These are phyloP conservation scores for Drosophila hamatofila DNA, from an alignment of 2,888 invertebrate genomes.

Conservation along the genomic window DNA sequence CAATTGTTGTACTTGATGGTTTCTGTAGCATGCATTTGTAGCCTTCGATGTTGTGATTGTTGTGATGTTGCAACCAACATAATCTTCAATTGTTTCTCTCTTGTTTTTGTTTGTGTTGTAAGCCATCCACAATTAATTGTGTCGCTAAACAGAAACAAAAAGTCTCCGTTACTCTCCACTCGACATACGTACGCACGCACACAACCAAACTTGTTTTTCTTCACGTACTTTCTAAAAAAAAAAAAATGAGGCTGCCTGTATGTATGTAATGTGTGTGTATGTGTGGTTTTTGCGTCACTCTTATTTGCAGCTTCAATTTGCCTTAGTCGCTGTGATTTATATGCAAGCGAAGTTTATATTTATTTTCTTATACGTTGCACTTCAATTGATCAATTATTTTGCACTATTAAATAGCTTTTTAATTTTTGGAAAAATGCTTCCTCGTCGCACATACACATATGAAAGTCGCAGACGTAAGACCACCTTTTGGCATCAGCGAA, in stretches of 20 bases:
- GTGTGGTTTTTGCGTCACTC: constrained; percentile 59
- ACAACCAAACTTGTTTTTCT: constrained; percentile 66
- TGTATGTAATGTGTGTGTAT: constrained; percentile 37
- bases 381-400: constrained; percentile 66
- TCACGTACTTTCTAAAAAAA: constrained; percentile 74
- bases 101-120: constrained; percentile 58
- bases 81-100: constrained; percentile 50
- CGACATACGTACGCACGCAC: constrained; percentile 70
- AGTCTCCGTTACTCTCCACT: constrained; percentile 67
- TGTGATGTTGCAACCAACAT: constrained; percentile 51
- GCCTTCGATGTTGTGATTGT: constrained; percentile 44
- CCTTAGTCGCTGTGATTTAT: constrained; percentile 29
- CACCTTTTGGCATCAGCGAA: constrained; percentile 27
- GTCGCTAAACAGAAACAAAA: constrained; percentile 67
- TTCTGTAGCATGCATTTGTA: constrained; percentile 51
- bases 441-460: constrained; percentile 67
- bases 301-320: constrained; percentile 34
- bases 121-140: constrained; percentile 77
- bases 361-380: constrained; percentile 57
- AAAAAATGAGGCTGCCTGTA: constrained; percentile 56
- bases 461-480: constrained; percentile 49
- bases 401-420: constrained; percentile 65
- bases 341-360: constrained; percentile 40
- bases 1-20: constrained; percentile 63
- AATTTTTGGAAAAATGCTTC: constrained; percentile 68